phyloP scores from a whole-genome alignment of 2,797 vertebrate species.

The Melanotaenia parkinsoni region DNA sequence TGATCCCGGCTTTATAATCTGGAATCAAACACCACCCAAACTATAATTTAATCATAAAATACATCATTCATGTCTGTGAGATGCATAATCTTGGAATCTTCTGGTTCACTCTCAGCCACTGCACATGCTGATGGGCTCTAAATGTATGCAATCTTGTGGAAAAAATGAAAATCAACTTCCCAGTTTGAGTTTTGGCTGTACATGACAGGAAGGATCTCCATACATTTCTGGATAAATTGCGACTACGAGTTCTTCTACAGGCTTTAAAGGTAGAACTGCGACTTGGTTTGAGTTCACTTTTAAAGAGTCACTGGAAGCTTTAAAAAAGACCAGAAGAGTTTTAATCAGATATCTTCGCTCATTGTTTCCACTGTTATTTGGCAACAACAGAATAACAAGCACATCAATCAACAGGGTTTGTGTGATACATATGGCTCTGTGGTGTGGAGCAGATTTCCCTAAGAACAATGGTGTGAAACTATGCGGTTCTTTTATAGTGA shows the following conservation, averaged over 20 bases:
- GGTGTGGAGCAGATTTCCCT: constrained; percentile 32
- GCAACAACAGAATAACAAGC: constrained; percentile 11
- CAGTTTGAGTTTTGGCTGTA: constrained; percentile 1
- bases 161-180: constrained; percentile 11
- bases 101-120: constrained; percentile 2
- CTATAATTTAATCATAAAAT: constrained; percentile 47
- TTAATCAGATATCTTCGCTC: constrained; percentile 10
- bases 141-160: constrained; percentile 16
- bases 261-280: no score
- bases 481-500: not conserved
- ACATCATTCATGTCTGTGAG: constrained; percentile 18
- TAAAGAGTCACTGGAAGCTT: no score
- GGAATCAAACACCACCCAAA: constrained; percentile 37
- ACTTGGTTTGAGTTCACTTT: no score
- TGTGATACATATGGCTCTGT: constrained; percentile 31
- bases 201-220: not conserved
- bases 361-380: constrained; percentile 19
- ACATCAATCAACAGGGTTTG: constrained; percentile 15
- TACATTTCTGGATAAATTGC: not conserved
- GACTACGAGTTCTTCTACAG: not conserved
- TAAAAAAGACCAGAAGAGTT: constrained; percentile 9
- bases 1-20: constrained; percentile 52
- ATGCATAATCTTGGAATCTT: constrained; percentile 16
- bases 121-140: not conserved
- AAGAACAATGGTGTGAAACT: constrained; percentile 34